Evolutionary conservation across 1,140 invertebrate species (phyloP).

Genomic region (Apocrypta bakeri): DNA sequence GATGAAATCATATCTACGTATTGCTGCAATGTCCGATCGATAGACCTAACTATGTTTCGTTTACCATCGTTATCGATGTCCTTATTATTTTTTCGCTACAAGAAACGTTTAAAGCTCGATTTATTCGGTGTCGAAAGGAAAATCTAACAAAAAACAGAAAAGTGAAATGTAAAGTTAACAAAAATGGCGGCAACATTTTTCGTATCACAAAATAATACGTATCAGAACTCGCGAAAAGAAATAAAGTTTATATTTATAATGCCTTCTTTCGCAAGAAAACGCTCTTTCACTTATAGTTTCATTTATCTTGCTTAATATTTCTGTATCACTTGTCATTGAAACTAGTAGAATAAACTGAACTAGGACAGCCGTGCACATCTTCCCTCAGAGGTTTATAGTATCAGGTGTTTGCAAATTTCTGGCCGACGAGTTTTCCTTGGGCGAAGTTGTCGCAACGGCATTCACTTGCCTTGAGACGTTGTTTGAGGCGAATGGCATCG

Average conservation of each 20-base stretch:
- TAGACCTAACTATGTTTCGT: conserved; percentile 1
- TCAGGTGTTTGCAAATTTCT: conserved; percentile 79
- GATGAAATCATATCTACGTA: conserved; percentile 23
- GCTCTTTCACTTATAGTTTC: background rate
- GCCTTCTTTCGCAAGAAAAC: background rate
- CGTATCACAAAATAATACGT: conserved; percentile 44
- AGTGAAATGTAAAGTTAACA: background rate
- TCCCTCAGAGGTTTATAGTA: conserved; percentile 77
- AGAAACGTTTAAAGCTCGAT: conserved; percentile 13
- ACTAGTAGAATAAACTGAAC: background rate
- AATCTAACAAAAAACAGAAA: background rate
- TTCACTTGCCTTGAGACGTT: conserved; percentile 71
- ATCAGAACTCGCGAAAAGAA: conserved; percentile 15
- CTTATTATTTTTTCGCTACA: background rate
- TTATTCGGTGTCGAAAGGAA: conserved; percentile 3
- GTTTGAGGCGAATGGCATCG: conserved; percentile 67
- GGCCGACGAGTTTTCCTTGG: conserved; percentile 69
- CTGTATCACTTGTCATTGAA: background rate
- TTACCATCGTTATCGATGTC: conserved; percentile 5
- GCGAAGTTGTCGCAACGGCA: conserved; percentile 69
- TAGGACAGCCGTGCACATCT: background rate
- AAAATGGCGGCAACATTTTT: conserved; percentile 19
- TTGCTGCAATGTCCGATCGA: background rate
- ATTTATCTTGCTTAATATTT: background rate
- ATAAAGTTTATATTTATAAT: background rate